Evolutionary conservation across 2,888 invertebrate species (phyloP).

Genomic region (Oxystoma pomonae): DNA sequence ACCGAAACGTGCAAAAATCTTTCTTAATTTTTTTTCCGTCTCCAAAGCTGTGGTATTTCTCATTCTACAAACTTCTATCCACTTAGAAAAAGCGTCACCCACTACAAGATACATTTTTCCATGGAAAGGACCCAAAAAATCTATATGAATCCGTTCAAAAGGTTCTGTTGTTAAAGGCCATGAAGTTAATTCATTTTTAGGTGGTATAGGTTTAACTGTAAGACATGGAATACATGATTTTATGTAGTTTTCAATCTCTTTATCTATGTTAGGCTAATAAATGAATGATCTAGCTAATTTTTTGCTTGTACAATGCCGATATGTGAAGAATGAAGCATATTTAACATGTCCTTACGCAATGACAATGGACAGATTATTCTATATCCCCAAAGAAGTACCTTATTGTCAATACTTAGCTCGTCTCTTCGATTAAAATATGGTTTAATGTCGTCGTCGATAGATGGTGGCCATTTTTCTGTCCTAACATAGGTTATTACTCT

Average conservation of each 20-base stretch:
- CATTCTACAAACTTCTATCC: conserved; percentile 40
- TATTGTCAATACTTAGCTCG: conserved; percentile 16
- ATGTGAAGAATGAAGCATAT: conserved; percentile 25
- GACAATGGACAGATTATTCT: conserved; percentile 12
- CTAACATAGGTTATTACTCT: background rate
- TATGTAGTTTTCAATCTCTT: conserved; percentile 31
- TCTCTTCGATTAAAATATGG: conserved; percentile 4
- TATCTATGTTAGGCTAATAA: conserved; percentile 33
- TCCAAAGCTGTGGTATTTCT: conserved; percentile 11
- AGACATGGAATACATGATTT: conserved; percentile 31
- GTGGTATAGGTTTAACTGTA: conserved; percentile 29
- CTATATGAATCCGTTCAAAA: conserved; percentile 44
- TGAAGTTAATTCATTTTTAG: conserved; percentile 26
- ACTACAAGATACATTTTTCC: conserved; percentile 30
- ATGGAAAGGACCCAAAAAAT: conserved; percentile 40
- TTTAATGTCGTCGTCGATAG: background rate
- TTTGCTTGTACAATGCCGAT: conserved; percentile 31
- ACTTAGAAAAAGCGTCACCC: conserved; percentile 44
- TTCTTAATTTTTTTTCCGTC: conserved; percentile 20
- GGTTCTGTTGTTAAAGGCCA: conserved; percentile 31
- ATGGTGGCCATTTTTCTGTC: background rate
- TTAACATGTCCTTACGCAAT: conserved; percentile 18
- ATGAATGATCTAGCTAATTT: conserved; percentile 23
- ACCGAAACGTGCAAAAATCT: conserved; percentile 31
- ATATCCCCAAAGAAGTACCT: conserved; percentile 20